phyloP scores from a whole-genome alignment of 2,113 vertebrate species.

The Hemiprocne comata region DNA sequence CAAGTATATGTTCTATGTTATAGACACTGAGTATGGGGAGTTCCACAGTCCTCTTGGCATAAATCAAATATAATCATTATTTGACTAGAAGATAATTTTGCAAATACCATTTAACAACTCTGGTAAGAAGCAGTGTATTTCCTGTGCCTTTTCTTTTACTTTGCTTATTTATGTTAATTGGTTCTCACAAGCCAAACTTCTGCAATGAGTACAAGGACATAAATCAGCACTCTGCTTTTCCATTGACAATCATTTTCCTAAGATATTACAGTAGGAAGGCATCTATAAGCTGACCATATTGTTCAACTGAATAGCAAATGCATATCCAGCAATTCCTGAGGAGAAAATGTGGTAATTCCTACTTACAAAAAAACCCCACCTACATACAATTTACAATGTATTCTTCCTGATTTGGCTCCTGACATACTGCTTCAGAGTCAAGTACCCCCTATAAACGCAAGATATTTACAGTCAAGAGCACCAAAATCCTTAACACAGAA shows the following conservation, averaged over 20 bases:
- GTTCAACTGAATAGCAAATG: neutral
- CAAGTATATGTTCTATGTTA: neutral
- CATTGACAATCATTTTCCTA: neutral
- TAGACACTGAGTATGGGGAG: neutral
- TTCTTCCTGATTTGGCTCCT: neutral
- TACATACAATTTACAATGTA: neutral
- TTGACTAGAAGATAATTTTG: neutral
- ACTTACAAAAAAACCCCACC: neutral
- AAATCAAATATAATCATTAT: neutral
- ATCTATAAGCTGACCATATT: neutral
- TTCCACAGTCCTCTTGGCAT: neutral
- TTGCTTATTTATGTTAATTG: neutral
- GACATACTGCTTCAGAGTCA: neutral
- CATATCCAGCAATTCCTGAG: neutral
- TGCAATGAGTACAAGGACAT: neutral
- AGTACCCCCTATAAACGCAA: neutral
- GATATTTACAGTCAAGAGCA: neutral
- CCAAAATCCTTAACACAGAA: neutral
- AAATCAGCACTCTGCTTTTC: slow-evolving; percentile 38
- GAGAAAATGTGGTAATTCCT: neutral
- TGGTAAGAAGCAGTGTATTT: neutral
- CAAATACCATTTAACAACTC: neutral
- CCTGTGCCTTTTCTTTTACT: neutral
- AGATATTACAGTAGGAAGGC: neutral
- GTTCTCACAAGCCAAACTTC: slow-evolving; percentile 39